Evolutionary conservation across 2,888 invertebrate species (phyloP).

Genomic region (Drosophila mimica): DNA sequence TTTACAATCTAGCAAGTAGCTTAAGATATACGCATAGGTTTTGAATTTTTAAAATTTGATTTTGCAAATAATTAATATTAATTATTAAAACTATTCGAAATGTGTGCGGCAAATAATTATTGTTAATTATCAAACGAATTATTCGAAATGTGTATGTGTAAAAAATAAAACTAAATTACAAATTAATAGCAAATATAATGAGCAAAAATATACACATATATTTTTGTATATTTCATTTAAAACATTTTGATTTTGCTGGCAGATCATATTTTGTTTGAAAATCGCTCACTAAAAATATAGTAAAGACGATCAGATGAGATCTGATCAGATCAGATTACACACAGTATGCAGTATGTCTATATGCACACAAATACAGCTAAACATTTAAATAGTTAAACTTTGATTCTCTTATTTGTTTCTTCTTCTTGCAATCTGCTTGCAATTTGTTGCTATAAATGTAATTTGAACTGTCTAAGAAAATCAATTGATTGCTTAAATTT

Average conservation of each 20-base stretch:
- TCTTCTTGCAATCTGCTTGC: neutral
- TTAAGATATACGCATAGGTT: conserved; percentile 39
- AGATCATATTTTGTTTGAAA: conserved; percentile 1
- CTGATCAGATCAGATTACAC: conserved; percentile 1
- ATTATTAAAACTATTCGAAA: conserved; percentile 15
- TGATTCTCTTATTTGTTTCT: neutral
- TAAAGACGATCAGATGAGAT: neutral
- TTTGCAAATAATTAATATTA: conserved; percentile 17
- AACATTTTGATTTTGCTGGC: conserved; percentile 1
- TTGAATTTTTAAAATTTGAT: conserved; percentile 19
- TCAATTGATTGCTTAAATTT: neutral
- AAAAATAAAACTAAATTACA: neutral
- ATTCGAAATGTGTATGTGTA: neutral
- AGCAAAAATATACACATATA: neutral
- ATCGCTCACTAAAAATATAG: neutral
- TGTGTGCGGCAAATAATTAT: conserved; percentile 29
- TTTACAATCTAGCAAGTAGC: conserved; percentile 57
- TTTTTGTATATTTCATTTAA: neutral
- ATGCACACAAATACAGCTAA: neutral
- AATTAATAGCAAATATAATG: neutral
- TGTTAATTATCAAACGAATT: neutral
- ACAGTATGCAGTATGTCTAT: neutral
- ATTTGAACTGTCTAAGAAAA: neutral
- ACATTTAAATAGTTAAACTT: neutral
- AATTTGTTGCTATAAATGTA: neutral